Base-by-base conservation (phyloP, 2,797 vertebrate genomes). In the Selene dorsalis region DNA sequence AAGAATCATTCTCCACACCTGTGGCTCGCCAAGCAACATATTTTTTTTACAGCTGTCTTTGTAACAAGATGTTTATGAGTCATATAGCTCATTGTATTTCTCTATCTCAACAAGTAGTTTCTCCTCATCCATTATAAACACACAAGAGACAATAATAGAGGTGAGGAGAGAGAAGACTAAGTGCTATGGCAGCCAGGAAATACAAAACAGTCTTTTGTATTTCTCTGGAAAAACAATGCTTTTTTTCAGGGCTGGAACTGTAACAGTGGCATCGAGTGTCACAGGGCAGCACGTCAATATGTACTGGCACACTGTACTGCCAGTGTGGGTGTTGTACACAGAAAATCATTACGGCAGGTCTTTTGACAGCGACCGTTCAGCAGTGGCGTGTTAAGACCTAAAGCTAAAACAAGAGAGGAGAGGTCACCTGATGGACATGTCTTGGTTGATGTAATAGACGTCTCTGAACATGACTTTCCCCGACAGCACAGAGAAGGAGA, bases 401-500 rank as follows among this genome's bases (percentile, higher is more conserved):
- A 18, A 63, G 32, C 41, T 4, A 48, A 39, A 10, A 20, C 16
- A 41, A 16, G 0, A 12, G 20, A 30, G n/a, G 22, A 56, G 75
- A 38, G 48, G 45, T 86, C 95, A 99, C 98, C 98, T 98, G 94
- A 99, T 96, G 58, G 98, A 99, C 97, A 98, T 95, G 92, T 99
- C 98, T 88, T 97, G 95, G 82, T 97, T 97, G 92, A 99, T 99
- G 88, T 94, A 99, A 94, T 99, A 99, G 80, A 99, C 98, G 80
- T 99, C 98, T 77, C 98, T 95, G 91, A 99, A 97, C 98, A 99
- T 99, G 93, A 99, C 93, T 93, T 99, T 99, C 78, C 98, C 98
- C 30, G 98, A 99, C 60, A 99, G 96, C 83, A 99, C 97, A 41
- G 98, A 99, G 90, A 99, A 99, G 0, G 98, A 99, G 86, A 99